Percentiles rank a stretch among this genome's conserved stretches.
Conservation (phyloP, 2,888 invertebrate genomes). For the Osmoderma eremita region DNA sequence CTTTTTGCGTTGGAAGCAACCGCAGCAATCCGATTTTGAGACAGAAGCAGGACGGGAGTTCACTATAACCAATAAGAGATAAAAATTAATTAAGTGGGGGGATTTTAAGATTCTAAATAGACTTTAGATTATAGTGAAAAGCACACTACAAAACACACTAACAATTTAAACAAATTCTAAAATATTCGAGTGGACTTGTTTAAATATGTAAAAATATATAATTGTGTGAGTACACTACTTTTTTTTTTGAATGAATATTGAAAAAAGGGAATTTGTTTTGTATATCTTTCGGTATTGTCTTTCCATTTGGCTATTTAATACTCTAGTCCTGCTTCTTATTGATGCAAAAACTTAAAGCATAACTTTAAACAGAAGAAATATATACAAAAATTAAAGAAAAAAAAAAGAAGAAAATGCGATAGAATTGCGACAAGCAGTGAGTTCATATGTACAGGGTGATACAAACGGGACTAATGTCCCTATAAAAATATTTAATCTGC, state of each 20-base stretch:
- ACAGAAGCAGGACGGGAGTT: slow-evolving; percentile 64
- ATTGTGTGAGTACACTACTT: slow-evolving; percentile 6
- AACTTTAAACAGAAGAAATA: background rate
- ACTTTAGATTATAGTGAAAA: background rate
- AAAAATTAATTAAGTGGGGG: slow-evolving; percentile 18
- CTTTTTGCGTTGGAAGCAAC: slow-evolving; percentile 62
- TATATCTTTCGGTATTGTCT: background rate
- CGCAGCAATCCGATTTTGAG: slow-evolving; percentile 62
- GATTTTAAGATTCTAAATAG: background rate
- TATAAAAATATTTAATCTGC: too few relatives aligned
- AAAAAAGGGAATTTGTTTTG: too few relatives aligned
- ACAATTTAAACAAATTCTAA: background rate
- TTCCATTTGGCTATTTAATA: slow-evolving; percentile 34
- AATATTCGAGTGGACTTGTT: background rate
- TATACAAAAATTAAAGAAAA: slow-evolving; percentile 12
- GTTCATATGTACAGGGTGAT: background rate
- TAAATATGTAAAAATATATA: background rate
- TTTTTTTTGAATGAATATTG: too few relatives aligned
- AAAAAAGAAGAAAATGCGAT: background rate
- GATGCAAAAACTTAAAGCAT: slow-evolving; percentile 2
- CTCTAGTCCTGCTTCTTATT: slow-evolving; percentile 55
- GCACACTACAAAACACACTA: background rate
- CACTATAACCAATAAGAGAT: slow-evolving; percentile 59
- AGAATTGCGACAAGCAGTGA: background rate
- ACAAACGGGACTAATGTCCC: too few relatives aligned